Evolutionary conservation across 2,797 vertebrate species (phyloP).

Genomic region (Acrossocheilus fasciatus): DNA sequence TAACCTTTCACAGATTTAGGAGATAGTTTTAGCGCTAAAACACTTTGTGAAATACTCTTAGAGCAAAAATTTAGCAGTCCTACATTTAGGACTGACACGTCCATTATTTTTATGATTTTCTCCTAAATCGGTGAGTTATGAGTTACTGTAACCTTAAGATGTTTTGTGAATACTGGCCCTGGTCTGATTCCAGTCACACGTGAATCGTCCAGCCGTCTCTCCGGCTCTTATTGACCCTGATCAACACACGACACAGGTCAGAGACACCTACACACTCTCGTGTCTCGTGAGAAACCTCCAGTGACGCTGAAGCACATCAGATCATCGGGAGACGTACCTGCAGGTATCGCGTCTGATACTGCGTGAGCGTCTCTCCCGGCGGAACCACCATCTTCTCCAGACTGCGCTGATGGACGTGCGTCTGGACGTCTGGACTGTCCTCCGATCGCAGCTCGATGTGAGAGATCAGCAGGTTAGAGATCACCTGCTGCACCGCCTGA

Average conservation of each 20-base stretch:
- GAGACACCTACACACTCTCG: neutral
- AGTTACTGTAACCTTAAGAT: too few relatives aligned
- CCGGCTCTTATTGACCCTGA: neutral
- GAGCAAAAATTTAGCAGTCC: too few relatives aligned
- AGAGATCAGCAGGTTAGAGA: slow-evolving; percentile 93
- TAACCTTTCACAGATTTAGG: too few relatives aligned
- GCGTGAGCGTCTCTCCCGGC: slow-evolving; percentile 82
- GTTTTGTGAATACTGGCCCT: too few relatives aligned
- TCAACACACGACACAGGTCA: neutral
- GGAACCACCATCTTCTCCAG: slow-evolving; percentile 93
- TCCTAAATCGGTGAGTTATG: too few relatives aligned
- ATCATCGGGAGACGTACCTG: slow-evolving; percentile 72
- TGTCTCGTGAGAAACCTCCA: neutral
- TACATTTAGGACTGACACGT: too few relatives aligned
- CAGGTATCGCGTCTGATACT: slow-evolving; percentile 84
- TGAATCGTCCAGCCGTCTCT: too few relatives aligned
- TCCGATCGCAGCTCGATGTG: slow-evolving; percentile 93
- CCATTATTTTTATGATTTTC: too few relatives aligned
- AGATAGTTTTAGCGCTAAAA: too few relatives aligned
- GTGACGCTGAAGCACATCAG: neutral
- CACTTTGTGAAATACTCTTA: too few relatives aligned
- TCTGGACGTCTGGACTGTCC: slow-evolving; percentile 90
- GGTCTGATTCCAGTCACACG: too few relatives aligned
- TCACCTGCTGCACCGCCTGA: slow-evolving; percentile 93
- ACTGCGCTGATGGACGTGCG: slow-evolving; percentile 89